These are phyloP conservation scores for Vespertilio murinus DNA, from an alignment of 2,797 vertebrate species.

Conservation along the genomic window DNA sequence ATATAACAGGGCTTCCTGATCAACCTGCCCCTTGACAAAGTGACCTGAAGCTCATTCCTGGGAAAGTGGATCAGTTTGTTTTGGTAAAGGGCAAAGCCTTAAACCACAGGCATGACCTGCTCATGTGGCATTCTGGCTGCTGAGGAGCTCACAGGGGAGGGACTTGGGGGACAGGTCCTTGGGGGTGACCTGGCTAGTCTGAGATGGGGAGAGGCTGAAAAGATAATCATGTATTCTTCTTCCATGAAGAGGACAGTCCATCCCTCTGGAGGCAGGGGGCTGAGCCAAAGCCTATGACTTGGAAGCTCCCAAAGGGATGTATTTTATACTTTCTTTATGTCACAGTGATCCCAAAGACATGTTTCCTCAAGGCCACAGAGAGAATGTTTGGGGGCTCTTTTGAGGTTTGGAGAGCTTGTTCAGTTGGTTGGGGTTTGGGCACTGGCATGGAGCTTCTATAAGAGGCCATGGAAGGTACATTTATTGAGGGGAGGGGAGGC, in stretches of 20 bases:
- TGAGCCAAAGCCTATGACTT: not conserved
- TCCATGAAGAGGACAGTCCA: not conserved
- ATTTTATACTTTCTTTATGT: not conserved
- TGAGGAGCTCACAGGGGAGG: not conserved
- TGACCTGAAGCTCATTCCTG: not conserved
- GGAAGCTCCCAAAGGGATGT: not conserved
- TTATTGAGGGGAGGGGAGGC: not conserved
- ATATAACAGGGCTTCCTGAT: not conserved
- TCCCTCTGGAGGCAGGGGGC: not conserved
- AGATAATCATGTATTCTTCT: not conserved
- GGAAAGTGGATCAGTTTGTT: not conserved
- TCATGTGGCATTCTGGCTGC: not conserved
- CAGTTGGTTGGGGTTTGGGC: not conserved
- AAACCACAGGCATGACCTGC: accelerated
- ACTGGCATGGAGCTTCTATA: not conserved
- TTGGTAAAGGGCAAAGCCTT: not conserved
- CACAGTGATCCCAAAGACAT: not conserved
- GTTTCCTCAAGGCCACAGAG: not conserved
- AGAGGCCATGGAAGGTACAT: not conserved
- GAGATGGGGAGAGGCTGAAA: not conserved
- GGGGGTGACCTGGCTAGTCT: not conserved
- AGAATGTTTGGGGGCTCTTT: not conserved
- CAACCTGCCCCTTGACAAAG: not conserved
- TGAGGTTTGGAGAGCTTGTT: not conserved
- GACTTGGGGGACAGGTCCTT: not conserved